A percentile compares a stretch with the other conserved stretches of the same genome.
Conservation (phyloP, 2,888 invertebrate genomes). For the Gortyna flavago region DNA sequence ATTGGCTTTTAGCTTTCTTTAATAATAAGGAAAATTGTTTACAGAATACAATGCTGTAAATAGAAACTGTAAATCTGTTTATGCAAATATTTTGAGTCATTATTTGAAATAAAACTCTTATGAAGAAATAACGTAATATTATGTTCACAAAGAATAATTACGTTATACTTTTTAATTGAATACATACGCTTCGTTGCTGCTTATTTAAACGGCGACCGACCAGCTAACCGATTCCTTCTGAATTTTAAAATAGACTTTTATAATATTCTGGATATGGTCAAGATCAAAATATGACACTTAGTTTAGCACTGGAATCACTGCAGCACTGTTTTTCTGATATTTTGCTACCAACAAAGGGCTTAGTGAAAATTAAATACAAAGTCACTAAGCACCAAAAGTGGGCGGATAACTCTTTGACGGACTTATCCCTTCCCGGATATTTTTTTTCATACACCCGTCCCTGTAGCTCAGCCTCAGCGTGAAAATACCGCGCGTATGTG, state of each 20-base stretch:
- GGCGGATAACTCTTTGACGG: not conserved
- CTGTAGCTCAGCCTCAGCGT: not conserved
- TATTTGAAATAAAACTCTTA: constrained; percentile 5
- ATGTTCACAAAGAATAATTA: not conserved
- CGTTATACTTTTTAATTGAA: not conserved
- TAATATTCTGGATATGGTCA: not conserved
- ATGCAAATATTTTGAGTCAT: constrained; percentile 8
- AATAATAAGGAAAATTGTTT: constrained; percentile 55
- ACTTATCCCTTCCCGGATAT: not conserved
- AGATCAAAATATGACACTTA: not conserved
- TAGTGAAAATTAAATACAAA: not conserved
- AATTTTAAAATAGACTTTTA: not conserved
- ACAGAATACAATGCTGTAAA: constrained; percentile 24
- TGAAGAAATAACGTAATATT: not conserved
- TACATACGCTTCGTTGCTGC: not conserved
- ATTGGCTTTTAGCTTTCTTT: constrained; percentile 42
- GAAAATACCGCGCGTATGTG: constrained; percentile 6
- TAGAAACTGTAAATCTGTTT: constrained; percentile 23
- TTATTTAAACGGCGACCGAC: not conserved
- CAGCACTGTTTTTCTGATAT: not conserved
- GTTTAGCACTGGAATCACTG: not conserved
- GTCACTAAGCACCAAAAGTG: not conserved
- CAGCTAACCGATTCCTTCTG: not conserved
- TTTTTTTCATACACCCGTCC: constrained; percentile 12
- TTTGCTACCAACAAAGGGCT: not conserved